A percentile compares a stretch with the other conserved stretches of the same genome.
Evolutionary conservation across 1,140 invertebrate species (phyloP).

Genomic region (Micrasema longulum): DNA sequence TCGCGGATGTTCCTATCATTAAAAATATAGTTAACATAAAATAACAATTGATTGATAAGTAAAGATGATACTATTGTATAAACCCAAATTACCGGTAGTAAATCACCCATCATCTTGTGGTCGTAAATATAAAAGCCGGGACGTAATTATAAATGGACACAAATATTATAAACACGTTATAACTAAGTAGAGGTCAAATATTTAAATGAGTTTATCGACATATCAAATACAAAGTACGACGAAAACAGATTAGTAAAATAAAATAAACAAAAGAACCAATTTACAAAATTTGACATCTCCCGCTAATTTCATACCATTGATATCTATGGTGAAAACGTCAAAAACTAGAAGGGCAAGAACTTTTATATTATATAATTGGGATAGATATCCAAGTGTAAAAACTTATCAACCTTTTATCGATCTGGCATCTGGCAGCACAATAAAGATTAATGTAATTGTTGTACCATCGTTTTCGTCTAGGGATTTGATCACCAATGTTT

Average conservation of each 20-base stretch:
- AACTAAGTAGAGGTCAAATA: no score
- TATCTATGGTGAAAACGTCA: slow-evolving; percentile 1
- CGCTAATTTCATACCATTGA: slow-evolving; percentile 6
- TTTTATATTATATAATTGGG: neutral
- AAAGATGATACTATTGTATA: no score
- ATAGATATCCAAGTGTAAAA: slow-evolving; percentile 9
- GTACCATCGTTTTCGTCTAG: slow-evolving; percentile 24
- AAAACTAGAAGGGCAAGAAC: slow-evolving; percentile 7
- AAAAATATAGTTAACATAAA: neutral
- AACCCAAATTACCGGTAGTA: slow-evolving; percentile 1
- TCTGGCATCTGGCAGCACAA: slow-evolving; percentile 21
- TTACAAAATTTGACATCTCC: slow-evolving; percentile 22
- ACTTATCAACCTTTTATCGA: slow-evolving; percentile 34
- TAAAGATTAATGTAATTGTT: slow-evolving; percentile 34
- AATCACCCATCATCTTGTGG: slow-evolving; percentile 7
- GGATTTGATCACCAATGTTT: slow-evolving; percentile 37
- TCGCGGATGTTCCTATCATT: slow-evolving; percentile 79
- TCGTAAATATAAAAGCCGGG: no score
- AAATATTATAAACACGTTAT: no score
- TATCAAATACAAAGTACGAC: no score
- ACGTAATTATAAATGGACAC: no score
- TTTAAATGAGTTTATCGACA: no score
- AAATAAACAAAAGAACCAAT: neutral
- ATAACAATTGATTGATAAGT: no score
- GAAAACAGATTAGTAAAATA: neutral